Base-by-base conservation (phyloP, 2,888 invertebrate genomes). In the Macrophya alboannulata region DNA sequence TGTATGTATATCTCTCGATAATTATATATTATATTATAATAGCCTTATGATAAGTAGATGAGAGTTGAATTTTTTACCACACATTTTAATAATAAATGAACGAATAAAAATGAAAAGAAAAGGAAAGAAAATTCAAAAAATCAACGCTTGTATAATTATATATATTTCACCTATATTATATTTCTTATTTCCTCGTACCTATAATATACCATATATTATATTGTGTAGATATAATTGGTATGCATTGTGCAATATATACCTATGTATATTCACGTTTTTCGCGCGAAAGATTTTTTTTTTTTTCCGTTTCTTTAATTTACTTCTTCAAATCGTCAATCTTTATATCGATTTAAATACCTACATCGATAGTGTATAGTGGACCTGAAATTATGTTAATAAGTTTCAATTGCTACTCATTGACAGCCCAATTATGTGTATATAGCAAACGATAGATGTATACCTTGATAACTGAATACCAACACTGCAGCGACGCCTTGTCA, bases 361-460 rank as follows among this genome's bases (percentile, higher is more conserved):
- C 21, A 62, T 62, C 62, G 62, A 62, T n/a, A n/a, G n/a, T n/a
- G n/a, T n/a, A 21, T 62, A 8, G 62, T 62, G 62, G 62, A n/a
- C 62, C 62, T 62, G 62, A 9, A 62, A 62, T 62, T 62, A 62
- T 62, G 62, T n/a, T 21, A 21, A 62, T 62, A 62, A 62, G 62
- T 62, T 25, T 12, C 62, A 62, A 62, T 62, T 62, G 62, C 62
- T 62, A 10, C 62, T 62, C 62, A 62, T 62, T 62, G 62, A 62
- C 62, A 25, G 25, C 62, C 21, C 62, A 62, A 62, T 62, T n/a
- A n/a, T n/a, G n/a, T n/a, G n/a, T n/a, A n/a, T 62, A n/a, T 25
- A 62, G 10, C 12, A 12, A 62, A 62, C 62, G 62, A 21, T 25
- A 62, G n/a, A n/a, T n/a, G n/a, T 21, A 62, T 62, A 62, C 62